Conservation (phyloP, 2,113 vertebrate species). For the Canis aureus region DNA sequence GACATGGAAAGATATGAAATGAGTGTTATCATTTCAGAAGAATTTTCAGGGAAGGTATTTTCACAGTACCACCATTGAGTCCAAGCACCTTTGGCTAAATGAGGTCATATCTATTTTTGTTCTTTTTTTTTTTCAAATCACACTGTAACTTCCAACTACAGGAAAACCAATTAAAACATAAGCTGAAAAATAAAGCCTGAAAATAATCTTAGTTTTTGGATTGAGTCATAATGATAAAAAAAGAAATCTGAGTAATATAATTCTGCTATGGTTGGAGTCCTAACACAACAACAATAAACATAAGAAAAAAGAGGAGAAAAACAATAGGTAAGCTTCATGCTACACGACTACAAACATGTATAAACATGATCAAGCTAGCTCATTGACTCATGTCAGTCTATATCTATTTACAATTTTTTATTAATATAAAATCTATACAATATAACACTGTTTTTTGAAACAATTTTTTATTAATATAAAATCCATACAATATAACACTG, state of each 20-base stretch:
- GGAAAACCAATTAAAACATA: neutral
- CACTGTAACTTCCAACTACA: conserved; percentile 39
- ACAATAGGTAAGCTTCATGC: neutral
- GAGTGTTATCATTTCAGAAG: neutral
- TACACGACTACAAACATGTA: neutral
- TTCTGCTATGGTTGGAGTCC: neutral
- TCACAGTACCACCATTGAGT: neutral
- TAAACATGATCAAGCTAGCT: neutral
- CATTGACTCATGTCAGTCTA: neutral
- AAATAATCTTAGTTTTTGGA: conserved; percentile 52
- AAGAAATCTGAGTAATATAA: neutral
- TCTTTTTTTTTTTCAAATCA: conserved; percentile 68
- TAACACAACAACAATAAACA: neutral
- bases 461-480: neutral
- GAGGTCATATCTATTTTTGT: conserved; percentile 24
- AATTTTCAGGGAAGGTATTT: conserved; percentile 28
- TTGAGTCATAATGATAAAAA: neutral
- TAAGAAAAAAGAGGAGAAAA: conserved; percentile 3
- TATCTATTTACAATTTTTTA: conserved; percentile 32
- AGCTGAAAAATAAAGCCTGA: conserved; percentile 49
- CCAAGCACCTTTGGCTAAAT: conserved; percentile 62
- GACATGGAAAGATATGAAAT: neutral
- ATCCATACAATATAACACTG: neutral
- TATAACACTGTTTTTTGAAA: neutral
- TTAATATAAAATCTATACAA: neutral